Evolutionary conservation across 2,113 vertebrate species (phyloP).

Genomic region (Chroicocephalus ridibundus): DNA sequence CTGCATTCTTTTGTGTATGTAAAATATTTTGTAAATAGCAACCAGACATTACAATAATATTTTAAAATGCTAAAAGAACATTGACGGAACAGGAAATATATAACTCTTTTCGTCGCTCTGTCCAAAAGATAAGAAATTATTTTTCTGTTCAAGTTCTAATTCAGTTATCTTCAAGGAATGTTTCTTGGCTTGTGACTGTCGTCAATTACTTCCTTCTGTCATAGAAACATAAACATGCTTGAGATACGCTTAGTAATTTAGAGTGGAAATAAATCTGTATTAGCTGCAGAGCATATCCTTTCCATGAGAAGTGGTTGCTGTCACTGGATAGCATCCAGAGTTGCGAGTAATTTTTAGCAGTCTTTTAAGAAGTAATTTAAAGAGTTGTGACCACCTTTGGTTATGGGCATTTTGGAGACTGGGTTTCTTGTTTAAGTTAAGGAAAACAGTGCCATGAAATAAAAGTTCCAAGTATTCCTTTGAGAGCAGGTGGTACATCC

Average conservation of each 20-base stretch:
- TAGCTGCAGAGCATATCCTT: background rate
- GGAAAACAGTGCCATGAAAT: background rate
- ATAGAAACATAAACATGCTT: background rate
- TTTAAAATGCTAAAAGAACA: background rate
- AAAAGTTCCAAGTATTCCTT: background rate
- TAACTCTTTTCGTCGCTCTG: background rate
- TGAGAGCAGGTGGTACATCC: background rate
- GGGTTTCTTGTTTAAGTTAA: background rate
- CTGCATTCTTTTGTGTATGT: background rate
- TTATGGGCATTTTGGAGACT: background rate
- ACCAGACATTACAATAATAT: background rate
- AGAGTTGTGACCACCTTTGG: background rate
- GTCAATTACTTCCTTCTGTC: background rate
- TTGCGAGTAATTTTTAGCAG: background rate
- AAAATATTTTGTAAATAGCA: slow-evolving; percentile 13
- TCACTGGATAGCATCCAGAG: background rate
- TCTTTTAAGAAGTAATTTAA: background rate
- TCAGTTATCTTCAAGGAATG: background rate
- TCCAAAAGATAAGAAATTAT: background rate
- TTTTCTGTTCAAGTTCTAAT: background rate
- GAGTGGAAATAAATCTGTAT: background rate
- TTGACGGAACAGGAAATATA: background rate
- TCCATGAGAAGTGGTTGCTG: background rate
- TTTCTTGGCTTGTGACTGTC: background rate
- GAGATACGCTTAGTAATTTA: background rate